Conservation (phyloP, 2,113 vertebrate genomes). For the Lophochroa leadbeateri region DNA sequence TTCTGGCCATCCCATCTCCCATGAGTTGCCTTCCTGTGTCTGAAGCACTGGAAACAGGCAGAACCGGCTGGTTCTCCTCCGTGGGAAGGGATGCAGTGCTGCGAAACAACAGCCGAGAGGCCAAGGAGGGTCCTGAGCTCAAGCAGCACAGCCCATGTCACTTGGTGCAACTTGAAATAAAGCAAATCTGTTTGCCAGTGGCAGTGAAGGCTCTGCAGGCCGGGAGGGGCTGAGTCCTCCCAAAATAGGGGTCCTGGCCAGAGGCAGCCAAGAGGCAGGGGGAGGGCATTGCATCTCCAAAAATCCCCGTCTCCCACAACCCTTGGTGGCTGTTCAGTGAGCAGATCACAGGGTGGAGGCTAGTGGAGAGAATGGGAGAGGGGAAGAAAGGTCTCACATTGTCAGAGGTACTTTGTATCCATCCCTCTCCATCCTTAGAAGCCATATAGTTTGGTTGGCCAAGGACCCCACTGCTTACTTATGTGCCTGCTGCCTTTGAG, state of each 20-base stretch:
- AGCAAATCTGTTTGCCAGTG: not conserved
- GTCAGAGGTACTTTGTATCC: not conserved
- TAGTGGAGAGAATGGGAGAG: not conserved
- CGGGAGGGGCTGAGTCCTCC: not conserved
- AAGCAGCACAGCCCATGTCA: fast-evolving
- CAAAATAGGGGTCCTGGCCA: not conserved
- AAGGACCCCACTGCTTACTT: not conserved
- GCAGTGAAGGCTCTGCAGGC: not conserved
- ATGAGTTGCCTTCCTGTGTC: fast-evolving
- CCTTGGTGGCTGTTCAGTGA: fast-evolving
- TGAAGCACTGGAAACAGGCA: not conserved
- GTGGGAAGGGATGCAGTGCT: fast-evolving
- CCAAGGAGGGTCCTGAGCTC: not conserved
- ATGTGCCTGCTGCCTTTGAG: not conserved
- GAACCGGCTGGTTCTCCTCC: not conserved
- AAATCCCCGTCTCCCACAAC: not conserved
- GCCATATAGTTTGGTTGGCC: not conserved
- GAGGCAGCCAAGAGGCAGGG: not conserved
- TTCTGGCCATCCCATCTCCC: not conserved
- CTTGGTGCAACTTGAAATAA: not conserved
- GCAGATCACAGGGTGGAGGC: not conserved
- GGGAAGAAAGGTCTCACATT: not conserved
- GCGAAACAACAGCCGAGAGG: fast-evolving
- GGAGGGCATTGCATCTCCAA: not conserved
- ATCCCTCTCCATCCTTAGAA: not conserved